Conservation (phyloP, 2,113 vertebrate genomes). For the Pterocles orientalis region DNA sequence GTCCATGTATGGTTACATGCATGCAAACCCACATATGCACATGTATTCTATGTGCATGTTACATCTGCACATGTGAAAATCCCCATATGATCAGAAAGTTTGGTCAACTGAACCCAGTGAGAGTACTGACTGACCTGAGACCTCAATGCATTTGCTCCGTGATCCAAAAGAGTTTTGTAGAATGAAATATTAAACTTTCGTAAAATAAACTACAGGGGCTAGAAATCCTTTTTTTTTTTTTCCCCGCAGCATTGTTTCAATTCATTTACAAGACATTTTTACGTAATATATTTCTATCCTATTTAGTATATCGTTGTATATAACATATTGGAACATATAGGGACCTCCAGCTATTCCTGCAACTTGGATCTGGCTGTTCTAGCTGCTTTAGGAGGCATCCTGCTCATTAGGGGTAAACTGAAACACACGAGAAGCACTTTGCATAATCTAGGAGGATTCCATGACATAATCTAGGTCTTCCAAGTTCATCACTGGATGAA, state of each 20-base stretch:
- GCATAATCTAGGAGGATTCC: background rate
- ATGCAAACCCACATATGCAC: background rate
- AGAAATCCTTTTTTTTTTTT: background rate
- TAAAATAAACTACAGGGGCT: background rate
- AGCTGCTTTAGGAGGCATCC: background rate
- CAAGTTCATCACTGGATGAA: background rate
- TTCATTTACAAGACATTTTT: background rate
- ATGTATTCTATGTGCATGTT: accelerated
- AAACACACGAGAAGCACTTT: background rate
- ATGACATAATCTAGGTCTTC: background rate
- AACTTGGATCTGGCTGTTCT: background rate
- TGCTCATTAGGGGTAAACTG: background rate
- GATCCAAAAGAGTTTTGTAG: background rate
- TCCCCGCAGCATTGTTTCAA: background rate
- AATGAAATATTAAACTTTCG: background rate
- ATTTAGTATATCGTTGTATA: background rate
- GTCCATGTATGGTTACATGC: background rate
- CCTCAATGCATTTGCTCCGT: background rate
- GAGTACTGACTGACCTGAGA: background rate
- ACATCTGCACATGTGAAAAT: background rate
- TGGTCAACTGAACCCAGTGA: background rate
- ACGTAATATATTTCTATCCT: background rate
- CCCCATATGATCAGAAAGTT: background rate
- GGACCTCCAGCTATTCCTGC: background rate
- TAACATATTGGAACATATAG: background rate